Percentiles rank a stretch among this genome's conserved stretches.
phyloP scores from a whole-genome alignment of 2,888 invertebrate species.

The Tipula vernalis region DNA sequence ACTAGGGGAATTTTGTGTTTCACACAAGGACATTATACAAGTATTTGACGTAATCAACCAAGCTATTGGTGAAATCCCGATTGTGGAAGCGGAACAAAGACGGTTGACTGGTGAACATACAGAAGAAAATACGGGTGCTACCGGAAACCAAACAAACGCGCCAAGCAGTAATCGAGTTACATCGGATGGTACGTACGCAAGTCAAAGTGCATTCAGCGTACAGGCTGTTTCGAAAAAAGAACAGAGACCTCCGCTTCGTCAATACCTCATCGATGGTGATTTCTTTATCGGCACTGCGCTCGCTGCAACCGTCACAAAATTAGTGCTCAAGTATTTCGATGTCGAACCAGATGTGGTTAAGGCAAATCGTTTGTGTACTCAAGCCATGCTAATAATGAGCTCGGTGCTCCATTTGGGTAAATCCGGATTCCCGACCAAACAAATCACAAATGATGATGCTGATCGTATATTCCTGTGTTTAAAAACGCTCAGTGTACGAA shows the following conservation, averaged over 20 bases:
- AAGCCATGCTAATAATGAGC: slow-evolving; percentile 80
- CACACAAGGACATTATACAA: slow-evolving; percentile 59
- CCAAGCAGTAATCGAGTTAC: slow-evolving; percentile 52
- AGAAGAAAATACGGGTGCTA: slow-evolving; percentile 34
- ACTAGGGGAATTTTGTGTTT: slow-evolving; percentile 87
- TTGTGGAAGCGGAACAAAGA: slow-evolving; percentile 52
- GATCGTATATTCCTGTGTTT: slow-evolving; percentile 80
- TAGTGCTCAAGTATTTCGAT: slow-evolving; percentile 60
- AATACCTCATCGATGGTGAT: slow-evolving; percentile 87
- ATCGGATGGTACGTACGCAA: slow-evolving; percentile 97
- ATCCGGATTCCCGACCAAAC: slow-evolving; percentile 54
- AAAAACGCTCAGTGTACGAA: slow-evolving; percentile 55
- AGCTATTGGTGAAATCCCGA: slow-evolving; percentile 55
- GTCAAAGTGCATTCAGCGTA: slow-evolving; percentile 91
- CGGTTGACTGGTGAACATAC: slow-evolving; percentile 59
- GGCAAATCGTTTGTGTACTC: slow-evolving; percentile 53
- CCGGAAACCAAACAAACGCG: slow-evolving; percentile 42
- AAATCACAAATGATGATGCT: slow-evolving; percentile 90
- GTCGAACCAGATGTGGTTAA: slow-evolving; percentile 31
- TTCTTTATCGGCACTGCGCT: slow-evolving; percentile 91
- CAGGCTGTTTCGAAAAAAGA: slow-evolving; percentile 50
- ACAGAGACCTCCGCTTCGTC: slow-evolving; percentile 65
- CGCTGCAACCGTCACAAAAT: slow-evolving; percentile 80
- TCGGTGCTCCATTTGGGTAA: slow-evolving; percentile 77
- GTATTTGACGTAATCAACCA: slow-evolving; percentile 66